Evolutionary conservation across 2,797 vertebrate genomes (phyloP), one percentile per base, ranked within the genome.

Genomic region (Calcarius lapponicus): DNA sequence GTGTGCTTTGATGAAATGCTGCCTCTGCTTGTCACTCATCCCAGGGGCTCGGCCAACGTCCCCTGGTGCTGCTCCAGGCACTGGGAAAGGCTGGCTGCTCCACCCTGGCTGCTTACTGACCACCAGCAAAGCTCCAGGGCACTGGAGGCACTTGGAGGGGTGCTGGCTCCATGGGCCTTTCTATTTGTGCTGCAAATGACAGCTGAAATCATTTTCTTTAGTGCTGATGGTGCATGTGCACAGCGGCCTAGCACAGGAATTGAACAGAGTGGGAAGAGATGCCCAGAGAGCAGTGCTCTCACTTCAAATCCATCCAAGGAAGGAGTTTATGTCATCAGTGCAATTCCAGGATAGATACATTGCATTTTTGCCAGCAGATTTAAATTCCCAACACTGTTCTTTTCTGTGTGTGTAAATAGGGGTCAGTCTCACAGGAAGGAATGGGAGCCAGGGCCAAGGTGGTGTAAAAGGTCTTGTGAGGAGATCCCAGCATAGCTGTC

Each of bases 51-150:
- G 0, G 71, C 20, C 0, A 2, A 10, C 31, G 43, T 65, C 38
- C 12, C 2, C 38, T 15, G 0, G 36, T 0, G 0, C 7, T n/a
- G 43, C 43, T 70, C 24, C 11, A 17, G 65, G 36, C 4, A 3
- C 65, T 71, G 48, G 79, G 56, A 14, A 29, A 16, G 50, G 45
- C 42, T 75, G 73, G 13, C 29, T 20, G 53, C 31, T 64, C 14
- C 5, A 11, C 5, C 53, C 10, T 17, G 22, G 36, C 11, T 65
- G 17, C 28, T 64, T 26, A 7, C 11, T n/a, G 75, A 15, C 48
- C 50, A 67, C 56, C 58, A 51, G 54, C 29, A 78, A 43, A 67
- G 42, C 71, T 50, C 45, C 19, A 34, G 61, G 29, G 18, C 26
- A 28, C 36, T 36, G 36, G 36, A 36, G 36, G 36, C 9, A 36